Percentiles rank a stretch among this genome's conserved stretches.
Evolutionary conservation across 2,113 vertebrate species (phyloP).

Genomic region (Gambusia affinis): DNA sequence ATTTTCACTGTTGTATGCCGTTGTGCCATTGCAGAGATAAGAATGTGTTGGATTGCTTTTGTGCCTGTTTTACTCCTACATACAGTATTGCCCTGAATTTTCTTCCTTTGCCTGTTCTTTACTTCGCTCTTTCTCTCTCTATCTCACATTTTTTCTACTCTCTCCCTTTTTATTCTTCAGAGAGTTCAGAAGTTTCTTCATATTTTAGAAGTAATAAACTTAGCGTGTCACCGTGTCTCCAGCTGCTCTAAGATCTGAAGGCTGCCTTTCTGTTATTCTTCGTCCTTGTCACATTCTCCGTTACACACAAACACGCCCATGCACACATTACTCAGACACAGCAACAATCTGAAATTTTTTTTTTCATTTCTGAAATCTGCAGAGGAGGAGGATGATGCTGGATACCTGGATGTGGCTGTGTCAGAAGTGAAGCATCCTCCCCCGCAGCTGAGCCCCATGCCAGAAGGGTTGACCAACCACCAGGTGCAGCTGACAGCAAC

Average conservation of each 20-base stretch:
- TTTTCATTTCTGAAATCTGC: conserved; percentile 44
- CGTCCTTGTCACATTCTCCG: conserved; percentile 26
- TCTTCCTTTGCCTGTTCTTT: neutral
- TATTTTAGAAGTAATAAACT: conserved; percentile 68
- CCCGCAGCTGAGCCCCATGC: conserved; percentile 91
- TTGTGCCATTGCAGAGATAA: conserved; percentile 54
- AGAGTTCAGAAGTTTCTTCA: conserved; percentile 46
- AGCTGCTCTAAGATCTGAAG: conserved; percentile 62
- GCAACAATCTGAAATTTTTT: conserved; percentile 14
- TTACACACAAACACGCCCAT: neutral
- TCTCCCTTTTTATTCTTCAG: conserved; percentile 10
- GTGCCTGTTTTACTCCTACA: conserved; percentile 43
- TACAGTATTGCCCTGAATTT: conserved; percentile 50
- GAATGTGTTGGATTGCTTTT: conserved; percentile 31
- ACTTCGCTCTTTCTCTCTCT: conserved; percentile 1
- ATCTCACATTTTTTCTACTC: conserved; percentile 4
- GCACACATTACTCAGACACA: neutral
- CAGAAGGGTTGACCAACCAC: conserved; percentile 89
- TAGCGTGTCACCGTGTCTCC: conserved; percentile 58
- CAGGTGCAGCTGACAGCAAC: conserved; percentile 80
- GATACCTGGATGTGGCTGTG: conserved; percentile 89
- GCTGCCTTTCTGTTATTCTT: conserved; percentile 45
- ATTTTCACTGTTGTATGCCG: conserved; percentile 29
- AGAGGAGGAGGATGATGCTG: conserved; percentile 95
- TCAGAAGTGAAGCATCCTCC: conserved; percentile 88